Evolutionary conservation across 2,797 vertebrate species (phyloP).

Genomic region (Merluccius polli): DNA sequence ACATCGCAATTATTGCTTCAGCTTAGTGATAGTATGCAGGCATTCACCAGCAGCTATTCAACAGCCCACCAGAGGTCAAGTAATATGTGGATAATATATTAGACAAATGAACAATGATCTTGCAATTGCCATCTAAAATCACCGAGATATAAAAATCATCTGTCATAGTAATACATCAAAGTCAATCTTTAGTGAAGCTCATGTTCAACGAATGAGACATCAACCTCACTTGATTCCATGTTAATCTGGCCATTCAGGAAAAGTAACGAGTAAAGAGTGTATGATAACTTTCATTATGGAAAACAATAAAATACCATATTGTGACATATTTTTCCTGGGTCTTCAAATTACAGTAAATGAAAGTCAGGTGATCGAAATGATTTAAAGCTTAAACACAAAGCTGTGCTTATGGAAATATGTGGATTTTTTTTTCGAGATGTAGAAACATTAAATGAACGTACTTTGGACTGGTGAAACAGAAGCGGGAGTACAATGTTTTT

Average conservation of each 20-base stretch:
- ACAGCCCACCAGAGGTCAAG: slow-evolving; percentile 42
- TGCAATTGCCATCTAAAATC: slow-evolving; percentile 56
- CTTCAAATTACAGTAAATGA: background rate
- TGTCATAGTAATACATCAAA: slow-evolving; percentile 55
- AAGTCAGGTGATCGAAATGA: background rate
- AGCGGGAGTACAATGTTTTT: background rate
- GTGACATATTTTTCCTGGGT: background rate
- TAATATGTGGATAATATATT: slow-evolving; percentile 49
- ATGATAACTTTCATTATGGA: background rate
- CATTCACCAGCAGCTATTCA: slow-evolving; percentile 21
- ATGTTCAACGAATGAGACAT: slow-evolving; percentile 32
- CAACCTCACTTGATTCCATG: slow-evolving; percentile 7
- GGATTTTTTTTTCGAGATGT: background rate
- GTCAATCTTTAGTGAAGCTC: slow-evolving; percentile 44
- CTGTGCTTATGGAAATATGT: background rate
- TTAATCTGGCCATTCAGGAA: background rate
- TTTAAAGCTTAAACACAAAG: background rate
- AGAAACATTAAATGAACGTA: background rate
- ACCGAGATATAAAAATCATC: slow-evolving; percentile 55
- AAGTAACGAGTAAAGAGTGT: background rate
- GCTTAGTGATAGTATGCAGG: slow-evolving; percentile 33
- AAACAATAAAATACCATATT: background rate
- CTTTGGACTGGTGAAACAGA: background rate
- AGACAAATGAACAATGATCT: slow-evolving; percentile 42
- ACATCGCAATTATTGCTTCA: slow-evolving; percentile 57